Evolutionary conservation across 2,888 invertebrate species (phyloP).

Genomic region (Xestia xanthographa): DNA sequence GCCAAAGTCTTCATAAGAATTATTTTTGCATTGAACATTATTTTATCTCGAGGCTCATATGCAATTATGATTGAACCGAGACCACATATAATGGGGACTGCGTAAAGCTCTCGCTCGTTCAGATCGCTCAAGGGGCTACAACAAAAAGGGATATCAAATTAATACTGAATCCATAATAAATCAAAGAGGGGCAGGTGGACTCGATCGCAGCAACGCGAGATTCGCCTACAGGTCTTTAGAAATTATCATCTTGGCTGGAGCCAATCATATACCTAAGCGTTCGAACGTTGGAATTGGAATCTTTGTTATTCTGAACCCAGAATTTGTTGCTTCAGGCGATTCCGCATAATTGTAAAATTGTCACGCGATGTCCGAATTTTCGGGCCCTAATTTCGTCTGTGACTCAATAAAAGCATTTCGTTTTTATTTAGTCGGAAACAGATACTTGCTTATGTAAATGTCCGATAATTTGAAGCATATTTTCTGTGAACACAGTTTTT

Average conservation of each 20-base stretch:
- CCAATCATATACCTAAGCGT: conserved; percentile 67
- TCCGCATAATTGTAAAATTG: conserved; percentile 66
- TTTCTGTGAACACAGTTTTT: conserved; percentile 38
- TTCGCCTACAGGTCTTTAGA: conserved; percentile 88
- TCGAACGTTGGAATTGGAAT: conserved; percentile 74
- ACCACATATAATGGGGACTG: conserved; percentile 88
- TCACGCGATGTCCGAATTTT: conserved; percentile 75
- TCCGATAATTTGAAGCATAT: conserved; percentile 34
- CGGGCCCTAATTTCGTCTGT: conserved; percentile 49
- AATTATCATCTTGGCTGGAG: conserved; percentile 80
- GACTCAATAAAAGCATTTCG: conserved; percentile 57
- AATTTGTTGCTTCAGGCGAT: conserved; percentile 68
- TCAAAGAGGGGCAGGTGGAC: conserved; percentile 89
- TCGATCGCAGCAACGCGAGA: conserved; percentile 84
- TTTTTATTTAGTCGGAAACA: conserved; percentile 50
- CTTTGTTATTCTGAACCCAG: conserved; percentile 75
- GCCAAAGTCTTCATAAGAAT: conserved; percentile 69
- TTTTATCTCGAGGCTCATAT: conserved; percentile 86
- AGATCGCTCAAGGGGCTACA: conserved; percentile 88
- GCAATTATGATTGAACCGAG: conserved; percentile 89
- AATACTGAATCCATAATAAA: conserved; percentile 91
- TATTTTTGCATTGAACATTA: conserved; percentile 81
- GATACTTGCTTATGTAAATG: conserved; percentile 56
- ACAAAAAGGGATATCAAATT: conserved; percentile 91
- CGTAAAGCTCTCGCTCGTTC: conserved; percentile 83